Evolutionary conservation across 2,888 invertebrate genomes (phyloP), one percentile per base, ranked within the genome.

Genomic region (Apotomis betuletana): DNA sequence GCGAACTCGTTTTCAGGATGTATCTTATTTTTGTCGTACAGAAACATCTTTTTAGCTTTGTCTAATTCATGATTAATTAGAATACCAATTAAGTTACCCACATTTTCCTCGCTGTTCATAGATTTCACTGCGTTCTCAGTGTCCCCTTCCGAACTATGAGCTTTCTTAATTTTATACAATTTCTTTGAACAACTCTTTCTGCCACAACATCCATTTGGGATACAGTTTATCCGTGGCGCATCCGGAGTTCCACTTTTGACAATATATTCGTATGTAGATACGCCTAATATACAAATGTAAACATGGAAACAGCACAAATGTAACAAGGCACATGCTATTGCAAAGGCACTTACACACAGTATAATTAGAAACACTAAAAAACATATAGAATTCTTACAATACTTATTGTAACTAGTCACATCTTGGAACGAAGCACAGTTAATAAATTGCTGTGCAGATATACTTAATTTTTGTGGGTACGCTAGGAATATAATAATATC

Each of bases 201-300:
- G 63, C 76, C 77, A 52, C 62, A 72, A 36, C 41, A 57, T 9
- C 10, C 52, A 38, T 61, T 65, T 64, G 73, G 67, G n/a, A 61
- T 15, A 41, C 73, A 70, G 15, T 63, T 75, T 80, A 67, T 79
- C 49, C 76, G 79, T 44, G 81, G 75, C 58, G 77, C 77, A 77
- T 82, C 84, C 1, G 81, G 80, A 57, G 83, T 84, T 69, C 81
- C 80, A 77, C 83, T 87, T 75, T 82, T 87, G 67, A 90, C 84
- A 74, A 98, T 97, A 88, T 98, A 98, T 85, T 98, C 98, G 90
- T 98, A 98, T 0, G 98, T 98, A 27, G 98, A 97, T 59, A 98
- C 93, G 1, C 97, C 98, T 80, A 97, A 90, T 78, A 96, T 95
- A 3, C 96, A 96, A 83, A 98, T 97, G 89, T 98, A 98, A 74